Percentiles rank a stretch among this genome's conserved stretches.
Evolutionary conservation across 2,797 vertebrate genomes (phyloP).

Genomic region (Sebastes variabilis): DNA sequence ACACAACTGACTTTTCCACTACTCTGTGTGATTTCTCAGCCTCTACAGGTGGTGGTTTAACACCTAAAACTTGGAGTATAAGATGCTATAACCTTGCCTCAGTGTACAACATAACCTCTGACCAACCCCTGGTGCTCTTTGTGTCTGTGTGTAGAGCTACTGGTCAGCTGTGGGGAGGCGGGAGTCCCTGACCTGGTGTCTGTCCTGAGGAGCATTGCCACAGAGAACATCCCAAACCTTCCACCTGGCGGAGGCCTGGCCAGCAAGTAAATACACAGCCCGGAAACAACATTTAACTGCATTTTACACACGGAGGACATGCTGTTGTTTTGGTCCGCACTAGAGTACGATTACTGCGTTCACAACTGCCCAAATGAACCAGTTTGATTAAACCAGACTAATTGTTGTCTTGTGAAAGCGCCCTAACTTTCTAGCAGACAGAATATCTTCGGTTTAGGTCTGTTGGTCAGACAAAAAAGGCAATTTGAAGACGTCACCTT

Average conservation of each 20-base stretch:
- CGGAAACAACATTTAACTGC: background rate
- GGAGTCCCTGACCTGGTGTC: constrained; percentile 96
- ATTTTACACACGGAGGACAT: background rate
- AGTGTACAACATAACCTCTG: background rate
- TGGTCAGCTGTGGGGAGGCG: constrained; percentile 91
- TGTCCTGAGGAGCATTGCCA: constrained; percentile 94
- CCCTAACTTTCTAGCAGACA: background rate
- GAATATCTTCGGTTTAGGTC: background rate
- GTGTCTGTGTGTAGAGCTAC: constrained; percentile 85
- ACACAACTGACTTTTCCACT: constrained; percentile 12
- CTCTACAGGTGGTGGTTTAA: background rate
- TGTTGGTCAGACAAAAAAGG: background rate
- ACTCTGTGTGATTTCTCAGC: background rate
- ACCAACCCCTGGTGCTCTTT: background rate
- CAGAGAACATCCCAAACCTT: constrained; percentile 96
- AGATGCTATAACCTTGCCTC: background rate
- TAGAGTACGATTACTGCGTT: too few species aligned
- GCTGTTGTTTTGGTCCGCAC: too few species aligned
- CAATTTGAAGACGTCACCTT: background rate
- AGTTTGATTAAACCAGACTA: too few species aligned
- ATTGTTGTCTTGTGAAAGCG: too few species aligned
- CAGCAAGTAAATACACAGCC: constrained; percentile 91
- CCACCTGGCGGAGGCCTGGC: constrained; percentile 98
- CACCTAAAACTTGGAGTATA: background rate
- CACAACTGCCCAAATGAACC: too few species aligned